Conservation (phyloP, 2,113 vertebrate species). For the Zapus hudsonius region DNA sequence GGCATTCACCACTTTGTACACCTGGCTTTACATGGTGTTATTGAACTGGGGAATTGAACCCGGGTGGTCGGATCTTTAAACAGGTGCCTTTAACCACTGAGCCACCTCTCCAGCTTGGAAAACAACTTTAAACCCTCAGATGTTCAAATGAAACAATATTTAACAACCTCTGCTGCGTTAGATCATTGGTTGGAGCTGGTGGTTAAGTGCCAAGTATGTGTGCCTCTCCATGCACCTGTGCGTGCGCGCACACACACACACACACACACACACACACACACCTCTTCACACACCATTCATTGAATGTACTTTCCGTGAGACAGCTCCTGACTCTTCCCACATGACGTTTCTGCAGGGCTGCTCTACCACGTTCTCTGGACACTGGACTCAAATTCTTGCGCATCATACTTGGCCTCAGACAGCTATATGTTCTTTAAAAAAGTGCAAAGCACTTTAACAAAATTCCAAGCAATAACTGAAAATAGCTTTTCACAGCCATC, state of each 20-base stretch:
- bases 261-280: fast-evolving
- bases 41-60: too few relatives aligned
- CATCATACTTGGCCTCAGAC: conserved; percentile 38
- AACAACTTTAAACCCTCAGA: neutral
- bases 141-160: neutral
- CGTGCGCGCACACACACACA: fast-evolving
- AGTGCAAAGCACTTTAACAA: conserved; percentile 70
- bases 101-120: neutral
- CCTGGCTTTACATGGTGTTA: too few relatives aligned
- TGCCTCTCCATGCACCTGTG: fast-evolving
- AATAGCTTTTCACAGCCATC: conserved; percentile 76
- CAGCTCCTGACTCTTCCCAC: neutral
- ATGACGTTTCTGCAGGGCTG: neutral
- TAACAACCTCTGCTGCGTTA: neutral
- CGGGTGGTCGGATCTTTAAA: too few relatives aligned
- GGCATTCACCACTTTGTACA: too few relatives aligned
- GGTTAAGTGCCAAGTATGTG: neutral
- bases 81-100: too few relatives aligned
- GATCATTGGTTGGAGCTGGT: neutral
- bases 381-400: conserved; percentile 19
- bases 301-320: neutral
- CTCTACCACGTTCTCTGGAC: neutral
- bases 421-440: conserved; percentile 59
- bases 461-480: conserved; percentile 73
- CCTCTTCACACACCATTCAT: fast-evolving